These are phyloP conservation scores for Lasiurus cinereus DNA, from an alignment of 2,113 vertebrate species.

Conservation along the genomic window DNA sequence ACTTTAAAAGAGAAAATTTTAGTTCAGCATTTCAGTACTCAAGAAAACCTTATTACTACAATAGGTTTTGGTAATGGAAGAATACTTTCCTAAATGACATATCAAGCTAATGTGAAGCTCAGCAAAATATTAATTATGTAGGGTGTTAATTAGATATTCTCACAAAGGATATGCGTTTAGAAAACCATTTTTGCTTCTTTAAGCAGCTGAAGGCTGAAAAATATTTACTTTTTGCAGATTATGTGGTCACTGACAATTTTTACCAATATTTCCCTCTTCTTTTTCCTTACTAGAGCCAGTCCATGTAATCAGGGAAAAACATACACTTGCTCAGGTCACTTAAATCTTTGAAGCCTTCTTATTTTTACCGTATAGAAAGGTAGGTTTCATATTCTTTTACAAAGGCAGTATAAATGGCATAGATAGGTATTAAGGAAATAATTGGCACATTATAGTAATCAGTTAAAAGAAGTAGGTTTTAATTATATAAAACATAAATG, in stretches of 20 bases:
- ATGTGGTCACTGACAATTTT: slow-evolving; percentile 50
- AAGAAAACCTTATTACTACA: slow-evolving; percentile 23
- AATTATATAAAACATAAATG: slow-evolving; percentile 72
- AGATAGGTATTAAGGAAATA: neutral
- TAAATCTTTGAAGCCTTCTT: slow-evolving; percentile 12
- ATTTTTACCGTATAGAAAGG: slow-evolving; percentile 1
- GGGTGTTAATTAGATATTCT: slow-evolving; percentile 29
- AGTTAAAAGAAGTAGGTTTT: slow-evolving; percentile 23
- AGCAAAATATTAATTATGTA: neutral
- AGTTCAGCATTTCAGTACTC: slow-evolving; percentile 54
- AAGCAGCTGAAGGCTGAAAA: slow-evolving; percentile 20
- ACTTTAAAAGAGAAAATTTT: slow-evolving; percentile 60
- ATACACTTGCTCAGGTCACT: neutral
- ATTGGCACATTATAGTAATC: neutral
- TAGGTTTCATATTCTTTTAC: slow-evolving; percentile 37
- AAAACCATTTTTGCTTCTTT: slow-evolving; percentile 6
- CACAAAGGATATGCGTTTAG: neutral
- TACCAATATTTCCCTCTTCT: neutral
- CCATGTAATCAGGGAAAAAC: neutral
- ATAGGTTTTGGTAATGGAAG: neutral
- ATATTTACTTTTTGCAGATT: neutral
- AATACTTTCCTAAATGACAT: slow-evolving; percentile 32
- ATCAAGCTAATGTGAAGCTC: slow-evolving; percentile 57
- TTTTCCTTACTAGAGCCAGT: neutral
- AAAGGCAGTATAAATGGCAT: slow-evolving; percentile 35